Evolutionary conservation across 2,797 vertebrate species (phyloP).

Genomic region (Pelobates cultripes): DNA sequence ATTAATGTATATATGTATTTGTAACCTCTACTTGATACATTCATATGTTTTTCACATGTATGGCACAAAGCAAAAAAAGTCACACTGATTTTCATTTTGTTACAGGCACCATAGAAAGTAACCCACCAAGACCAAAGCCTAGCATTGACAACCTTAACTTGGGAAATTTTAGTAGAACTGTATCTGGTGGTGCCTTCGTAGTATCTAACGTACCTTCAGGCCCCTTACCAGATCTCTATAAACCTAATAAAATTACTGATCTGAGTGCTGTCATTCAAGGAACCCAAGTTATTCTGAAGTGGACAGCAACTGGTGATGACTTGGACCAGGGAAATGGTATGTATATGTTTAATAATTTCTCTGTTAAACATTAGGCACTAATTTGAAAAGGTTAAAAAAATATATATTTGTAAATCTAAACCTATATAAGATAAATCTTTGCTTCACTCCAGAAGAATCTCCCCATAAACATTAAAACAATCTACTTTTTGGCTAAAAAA

Average conservation of each 20-base stretch:
- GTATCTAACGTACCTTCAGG: slow-evolving; percentile 37
- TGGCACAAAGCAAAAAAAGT: too few relatives aligned
- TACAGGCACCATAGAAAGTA: slow-evolving; percentile 63
- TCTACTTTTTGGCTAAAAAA: too few relatives aligned
- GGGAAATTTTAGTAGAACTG: slow-evolving; percentile 64
- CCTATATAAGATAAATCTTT: too few relatives aligned
- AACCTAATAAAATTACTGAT: slow-evolving; percentile 68
- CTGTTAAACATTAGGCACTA: not conserved
- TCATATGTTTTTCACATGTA: too few relatives aligned
- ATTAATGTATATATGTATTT: too few relatives aligned
- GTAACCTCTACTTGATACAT: too few relatives aligned
- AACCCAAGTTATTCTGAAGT: slow-evolving; percentile 62
- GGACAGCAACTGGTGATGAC: slow-evolving; percentile 72
- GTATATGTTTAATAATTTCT: not conserved
- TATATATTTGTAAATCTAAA: too few relatives aligned
- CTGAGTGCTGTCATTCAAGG: slow-evolving; percentile 60
- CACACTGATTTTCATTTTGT: slow-evolving; percentile 12
- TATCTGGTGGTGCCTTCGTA: slow-evolving; percentile 63
- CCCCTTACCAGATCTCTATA: slow-evolving; percentile 18
- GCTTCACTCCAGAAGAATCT: too few relatives aligned
- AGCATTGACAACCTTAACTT: slow-evolving; percentile 44
- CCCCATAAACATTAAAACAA: too few relatives aligned
- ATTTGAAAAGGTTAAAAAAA: too few relatives aligned
- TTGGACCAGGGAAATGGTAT: slow-evolving; percentile 71
- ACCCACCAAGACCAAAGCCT: slow-evolving; percentile 61